A percentile compares a stretch with the other conserved stretches of the same genome.
Evolutionary conservation across 1,140 invertebrate genomes (phyloP).

Genomic region (Musca vetustissima): DNA sequence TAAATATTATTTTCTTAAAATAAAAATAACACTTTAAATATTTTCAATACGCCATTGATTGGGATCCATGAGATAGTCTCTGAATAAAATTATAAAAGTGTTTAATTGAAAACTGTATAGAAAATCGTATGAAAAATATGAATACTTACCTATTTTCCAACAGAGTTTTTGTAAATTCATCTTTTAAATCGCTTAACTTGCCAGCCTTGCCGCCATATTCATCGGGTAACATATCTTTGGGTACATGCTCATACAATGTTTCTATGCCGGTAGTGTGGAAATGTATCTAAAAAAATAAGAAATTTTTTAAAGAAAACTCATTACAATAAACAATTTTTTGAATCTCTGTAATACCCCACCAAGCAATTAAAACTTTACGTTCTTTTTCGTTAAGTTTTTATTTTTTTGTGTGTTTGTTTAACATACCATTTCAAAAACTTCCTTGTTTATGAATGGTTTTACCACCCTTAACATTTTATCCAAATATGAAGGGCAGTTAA

Average conservation of each 20-base stretch:
- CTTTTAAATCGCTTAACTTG: slow-evolving; percentile 60
- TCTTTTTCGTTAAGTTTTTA: not conserved
- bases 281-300: slow-evolving; percentile 58
- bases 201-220: slow-evolving; percentile 68
- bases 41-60: slow-evolving; percentile 41
- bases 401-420: no score
- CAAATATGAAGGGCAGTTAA: slow-evolving; percentile 66
- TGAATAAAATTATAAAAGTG: slow-evolving; percentile 23
- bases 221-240: slow-evolving; percentile 63
- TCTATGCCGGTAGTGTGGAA: slow-evolving; percentile 65
- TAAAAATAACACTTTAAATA: no score
- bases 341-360: no score
- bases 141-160: slow-evolving; percentile 38
- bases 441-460: slow-evolving; percentile 67
- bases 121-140: not conserved
- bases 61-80: slow-evolving; percentile 48
- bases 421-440: slow-evolving; percentile 58
- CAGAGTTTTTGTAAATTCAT: slow-evolving; percentile 57
- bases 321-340: no score
- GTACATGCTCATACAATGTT: slow-evolving; percentile 63
- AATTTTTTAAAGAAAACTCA: not conserved
- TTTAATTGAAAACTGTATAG: not conserved
- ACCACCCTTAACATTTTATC: slow-evolving; percentile 64
- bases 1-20: no score
- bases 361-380: not conserved